Conservation (phyloP, 2,797 vertebrate genomes). For the Aphelocoma californica region DNA sequence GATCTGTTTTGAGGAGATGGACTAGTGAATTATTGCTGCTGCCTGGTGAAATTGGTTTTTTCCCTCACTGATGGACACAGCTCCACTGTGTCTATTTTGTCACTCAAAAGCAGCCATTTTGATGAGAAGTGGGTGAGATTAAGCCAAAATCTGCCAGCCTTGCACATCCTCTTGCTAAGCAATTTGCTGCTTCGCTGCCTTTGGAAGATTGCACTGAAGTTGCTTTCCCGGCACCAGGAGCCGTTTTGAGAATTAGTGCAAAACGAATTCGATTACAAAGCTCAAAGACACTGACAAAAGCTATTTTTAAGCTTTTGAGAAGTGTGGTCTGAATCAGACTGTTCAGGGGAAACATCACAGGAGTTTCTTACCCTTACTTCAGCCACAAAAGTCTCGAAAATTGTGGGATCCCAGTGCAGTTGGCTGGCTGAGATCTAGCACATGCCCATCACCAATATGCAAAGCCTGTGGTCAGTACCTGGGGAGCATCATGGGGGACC, state of each 20-base stretch:
- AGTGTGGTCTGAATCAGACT: not conserved
- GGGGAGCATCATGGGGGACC: not conserved
- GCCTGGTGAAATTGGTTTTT: not conserved
- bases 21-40: not conserved
- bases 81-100: not conserved
- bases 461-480: not conserved
- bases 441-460: accelerated
- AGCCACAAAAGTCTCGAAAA: not conserved
- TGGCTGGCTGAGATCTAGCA: not conserved
- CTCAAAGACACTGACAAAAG: slow-evolving; percentile 7
- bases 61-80: not conserved
- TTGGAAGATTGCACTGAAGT: slow-evolving; percentile 15
- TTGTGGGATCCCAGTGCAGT: not conserved
- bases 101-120: not conserved
- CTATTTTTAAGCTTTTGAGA: slow-evolving; percentile 13
- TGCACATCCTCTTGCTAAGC: slow-evolving; percentile 13
- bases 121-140: slow-evolving; percentile 27
- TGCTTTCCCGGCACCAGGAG: not conserved
- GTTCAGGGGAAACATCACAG: not conserved
- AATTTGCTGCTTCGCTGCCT: slow-evolving; percentile 42
- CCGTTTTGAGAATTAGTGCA: slow-evolving; percentile 5
- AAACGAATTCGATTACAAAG: slow-evolving; percentile 54
- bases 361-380: not conserved
- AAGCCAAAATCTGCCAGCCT: slow-evolving; percentile 44
- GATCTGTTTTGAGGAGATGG: not conserved